Conservation (phyloP, 2,797 vertebrate genomes). For the Dryobates pubescens region DNA sequence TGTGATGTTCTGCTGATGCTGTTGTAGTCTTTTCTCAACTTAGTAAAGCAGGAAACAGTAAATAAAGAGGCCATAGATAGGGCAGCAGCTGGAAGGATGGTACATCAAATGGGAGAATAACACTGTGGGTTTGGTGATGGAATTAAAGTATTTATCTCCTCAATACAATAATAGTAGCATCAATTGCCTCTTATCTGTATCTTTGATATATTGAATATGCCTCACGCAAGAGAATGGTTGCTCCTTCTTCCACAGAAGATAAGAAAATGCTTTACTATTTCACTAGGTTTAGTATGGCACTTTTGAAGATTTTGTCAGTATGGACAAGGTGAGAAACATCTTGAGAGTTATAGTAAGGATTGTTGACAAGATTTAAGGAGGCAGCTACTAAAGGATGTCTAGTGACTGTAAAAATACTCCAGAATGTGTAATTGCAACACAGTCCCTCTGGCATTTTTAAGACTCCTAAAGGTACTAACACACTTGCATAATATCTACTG, state of each 20-base stretch:
- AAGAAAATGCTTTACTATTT: not conserved
- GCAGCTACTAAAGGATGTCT: not conserved
- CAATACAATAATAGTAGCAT: not conserved
- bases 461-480: not conserved
- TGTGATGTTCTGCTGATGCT: not conserved
- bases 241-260: not conserved
- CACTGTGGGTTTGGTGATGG: not conserved
- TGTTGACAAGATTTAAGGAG: not conserved
- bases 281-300: not conserved
- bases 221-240: not conserved
- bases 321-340: not conserved
- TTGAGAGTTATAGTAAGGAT: not conserved
- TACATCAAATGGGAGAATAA: not conserved
- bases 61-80: not conserved
- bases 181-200: not conserved
- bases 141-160: not conserved
- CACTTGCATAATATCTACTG: not conserved
- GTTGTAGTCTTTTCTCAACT: not conserved
- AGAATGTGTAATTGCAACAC: not conserved
- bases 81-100: not conserved
- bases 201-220: not conserved
- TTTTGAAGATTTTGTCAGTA: not conserved
- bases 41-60: not conserved
- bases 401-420: not conserved
- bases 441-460: not conserved